Base-by-base conservation (phyloP, 2,113 vertebrate species). In the Cyanoliseus patagonus region DNA sequence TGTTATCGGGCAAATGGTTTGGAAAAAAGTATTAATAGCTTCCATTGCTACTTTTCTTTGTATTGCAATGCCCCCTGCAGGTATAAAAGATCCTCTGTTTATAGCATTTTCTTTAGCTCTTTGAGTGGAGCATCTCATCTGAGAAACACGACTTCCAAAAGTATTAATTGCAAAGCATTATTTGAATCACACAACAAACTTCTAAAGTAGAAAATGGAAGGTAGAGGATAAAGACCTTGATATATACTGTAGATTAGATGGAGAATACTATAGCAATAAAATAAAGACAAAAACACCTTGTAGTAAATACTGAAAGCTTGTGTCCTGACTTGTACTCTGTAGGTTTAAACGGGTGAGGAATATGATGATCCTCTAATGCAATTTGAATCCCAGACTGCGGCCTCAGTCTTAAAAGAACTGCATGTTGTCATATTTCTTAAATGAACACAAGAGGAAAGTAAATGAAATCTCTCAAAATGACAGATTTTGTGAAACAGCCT, bases 51-150 rank as follows among this genome's bases (percentile, higher is more conserved):
- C 23, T 84, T 94, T 96, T 88, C 73, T 92, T 92, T 97, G 96
- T 97, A 68, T 35, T 74, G 86, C 94, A 98, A 76, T 94, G 97
- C 97, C 98, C 96, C 70, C 98, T 97, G 91, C 97, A 97, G 98
- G 96, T 76, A 4, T 3, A 42, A 57, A 66, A 42, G 49, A 31
- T 39, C 17, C 27, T 73, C 24, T 35, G 44, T 87, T 78, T 30
- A 33, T 0, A 55, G 10, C 13, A 28, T 73, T 82, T 69, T 76
- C 30, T 76, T 68, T 11, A 62, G 39, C 28, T 62, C 20, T 39
- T 59, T 53, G 17, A 80, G 42, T 30, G 49, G 47, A 69, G 39
- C 4, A 37, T 47, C 74, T 85, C 10, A 49, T 46, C 42, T 18
- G 37, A 86, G 18, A 67, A 68, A 70, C 2, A 12, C 16, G 49